Evolutionary conservation across 2,888 invertebrate genomes (phyloP), one percentile per base, ranked within the genome.

Genomic region (Idaea dimidiata): DNA sequence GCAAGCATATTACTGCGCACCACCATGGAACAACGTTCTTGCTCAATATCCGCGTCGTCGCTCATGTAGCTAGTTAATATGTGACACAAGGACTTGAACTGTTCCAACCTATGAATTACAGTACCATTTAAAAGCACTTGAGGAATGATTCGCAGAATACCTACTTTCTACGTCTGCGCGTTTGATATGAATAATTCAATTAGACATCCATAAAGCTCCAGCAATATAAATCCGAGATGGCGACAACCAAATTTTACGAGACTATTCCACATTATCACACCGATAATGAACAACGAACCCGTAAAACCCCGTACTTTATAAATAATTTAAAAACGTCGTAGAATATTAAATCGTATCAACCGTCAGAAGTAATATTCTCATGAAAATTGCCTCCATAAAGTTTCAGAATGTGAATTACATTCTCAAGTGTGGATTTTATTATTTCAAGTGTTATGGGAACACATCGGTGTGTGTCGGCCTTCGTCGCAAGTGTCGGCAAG

Each of bases 391-490:
- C 80, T 75, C 79, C 88, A 84, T 90, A 90, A 91, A 90, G 81
- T 84, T 72, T 68, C 74, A 74, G 80, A 82, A 83, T 84, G 85
- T 86, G 89, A 89, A 86, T 89, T 86, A 88, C 86, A 81, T 81
- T 81, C 84, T 81, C 80, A 79, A 87, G 86, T 87, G 87, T 85
- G 87, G 86, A 87, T 88, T 89, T 90, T 89, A 89, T 89, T 86
- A 88, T 87, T 85, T 73, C 63, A 65, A 72, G 75, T 75, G 81
- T 72, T 78, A 76, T 83, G 83, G 84, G 84, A 86, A 83, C 24
- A 85, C 85, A 87, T 84, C 77, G 81, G 74, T 67, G 74, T 68
- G 62, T 54, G 53, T 68, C 66, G 67, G 69, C 75, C 75, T 76
- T 70, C 71, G 68, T 77, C 76, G 62, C 43, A 60, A 24, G 62